A percentile compares a stretch with the other conserved stretches of the same genome.
phyloP scores from a whole-genome alignment of 2,113 vertebrate genomes.

The Odontesthes bonariensis region DNA sequence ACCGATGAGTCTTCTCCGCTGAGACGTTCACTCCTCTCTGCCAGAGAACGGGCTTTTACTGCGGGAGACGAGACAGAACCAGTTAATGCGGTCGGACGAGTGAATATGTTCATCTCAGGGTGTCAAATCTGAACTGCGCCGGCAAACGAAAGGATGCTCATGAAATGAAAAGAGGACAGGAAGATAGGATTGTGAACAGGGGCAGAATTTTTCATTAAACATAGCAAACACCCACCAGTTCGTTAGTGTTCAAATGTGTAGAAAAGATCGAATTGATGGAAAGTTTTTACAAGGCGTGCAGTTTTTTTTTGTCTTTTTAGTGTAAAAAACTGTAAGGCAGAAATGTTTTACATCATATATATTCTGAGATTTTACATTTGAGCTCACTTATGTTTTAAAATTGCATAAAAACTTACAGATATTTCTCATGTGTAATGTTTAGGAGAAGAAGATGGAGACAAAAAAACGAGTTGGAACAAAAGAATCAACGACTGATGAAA shows the following conservation, averaged over 20 bases:
- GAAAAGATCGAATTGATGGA: no score
- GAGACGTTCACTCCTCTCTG: slow-evolving; percentile 58
- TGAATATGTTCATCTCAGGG: background rate
- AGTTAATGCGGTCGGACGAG: slow-evolving; percentile 15
- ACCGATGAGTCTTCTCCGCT: slow-evolving; percentile 50
- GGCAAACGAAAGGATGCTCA: slow-evolving; percentile 19
- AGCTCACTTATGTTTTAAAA: no score
- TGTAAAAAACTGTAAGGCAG: background rate
- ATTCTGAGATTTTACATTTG: no score
- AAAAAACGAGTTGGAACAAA: slow-evolving; percentile 3
- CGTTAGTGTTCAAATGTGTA: background rate
- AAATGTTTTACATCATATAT: background rate
- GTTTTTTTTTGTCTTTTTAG: background rate
- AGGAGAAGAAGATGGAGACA: background rate
- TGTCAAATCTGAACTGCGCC: background rate
- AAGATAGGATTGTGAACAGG: slow-evolving; percentile 4
- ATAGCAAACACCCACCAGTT: background rate
- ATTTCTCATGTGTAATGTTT: no score
- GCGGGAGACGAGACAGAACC: slow-evolving; percentile 50
- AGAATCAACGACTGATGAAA: background rate
- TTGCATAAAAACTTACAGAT: no score
- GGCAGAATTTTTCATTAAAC: background rate
- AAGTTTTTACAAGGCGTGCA: background rate
- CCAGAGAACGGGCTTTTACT: slow-evolving; percentile 69
- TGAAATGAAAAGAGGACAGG: background rate